phyloP scores from a whole-genome alignment of 1,140 invertebrate species.

The Sitodiplosis mosellana region DNA sequence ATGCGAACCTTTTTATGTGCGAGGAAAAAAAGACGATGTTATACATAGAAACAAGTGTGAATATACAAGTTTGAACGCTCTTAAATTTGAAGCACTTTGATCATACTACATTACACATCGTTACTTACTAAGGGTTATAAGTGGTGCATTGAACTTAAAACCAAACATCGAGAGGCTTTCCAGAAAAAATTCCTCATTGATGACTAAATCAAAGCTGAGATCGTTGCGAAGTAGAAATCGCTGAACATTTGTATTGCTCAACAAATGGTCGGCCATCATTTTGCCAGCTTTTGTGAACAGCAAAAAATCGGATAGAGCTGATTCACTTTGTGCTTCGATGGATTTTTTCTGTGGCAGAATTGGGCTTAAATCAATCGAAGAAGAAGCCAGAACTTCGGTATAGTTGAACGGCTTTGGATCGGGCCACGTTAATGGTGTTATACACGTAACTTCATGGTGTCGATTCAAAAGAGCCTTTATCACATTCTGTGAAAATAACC shows the following conservation, averaged over 20 bases:
- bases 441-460: constrained; percentile 39
- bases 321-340: background rate
- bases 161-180: constrained; percentile 32
- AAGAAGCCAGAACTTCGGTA: constrained; percentile 27
- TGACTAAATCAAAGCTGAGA: constrained; percentile 29
- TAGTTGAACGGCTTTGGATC: constrained; percentile 20
- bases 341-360: background rate
- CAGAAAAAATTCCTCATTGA: constrained; percentile 33
- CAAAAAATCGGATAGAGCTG: background rate
- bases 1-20: background rate
- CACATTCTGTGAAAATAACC: constrained; percentile 32
- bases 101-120: background rate
- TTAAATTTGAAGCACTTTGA: constrained; percentile 10
- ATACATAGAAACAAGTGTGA: background rate
- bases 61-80: constrained; percentile 4
- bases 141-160: constrained; percentile 32
- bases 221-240: constrained; percentile 26
- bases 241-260: constrained; percentile 27
- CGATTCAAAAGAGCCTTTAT: constrained; percentile 31
- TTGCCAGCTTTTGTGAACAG: background rate
- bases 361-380: background rate
- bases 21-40: too few species aligned
- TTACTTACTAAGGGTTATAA: constrained; percentile 25
- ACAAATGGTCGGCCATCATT: constrained; percentile 25
- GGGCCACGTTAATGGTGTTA: constrained; percentile 19